Conservation (phyloP, 2,113 vertebrate species). For the human (Homo sapiens) region GRCh38 chr3:90129501-90130000, state of each 20-base stretch:
- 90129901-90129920: constrained; percentile 55
- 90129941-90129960: constrained; percentile 16
- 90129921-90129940: constrained; percentile 11
- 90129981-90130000: constrained; percentile 53
- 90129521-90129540: neutral
- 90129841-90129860: constrained; percentile 30
- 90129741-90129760: neutral
- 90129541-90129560: neutral
- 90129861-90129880: constrained; percentile 40
- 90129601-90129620: neutral
- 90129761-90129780: neutral
- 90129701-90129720: constrained; percentile 30
- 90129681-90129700: neutral
- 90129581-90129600: neutral
- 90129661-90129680: neutral
- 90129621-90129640: neutral
- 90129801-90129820: constrained; percentile 62
- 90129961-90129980: constrained; percentile 46
- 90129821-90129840: constrained; percentile 27
- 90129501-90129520: neutral
- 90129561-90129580: neutral
- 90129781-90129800: constrained; percentile 43
- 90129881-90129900: constrained; percentile 50
- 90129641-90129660: neutral
- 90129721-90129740: neutral